Percentiles rank a stretch among this genome's conserved stretches.
Evolutionary conservation across 2,797 vertebrate genomes (phyloP).

Genomic region (Emys orbicularis): DNA sequence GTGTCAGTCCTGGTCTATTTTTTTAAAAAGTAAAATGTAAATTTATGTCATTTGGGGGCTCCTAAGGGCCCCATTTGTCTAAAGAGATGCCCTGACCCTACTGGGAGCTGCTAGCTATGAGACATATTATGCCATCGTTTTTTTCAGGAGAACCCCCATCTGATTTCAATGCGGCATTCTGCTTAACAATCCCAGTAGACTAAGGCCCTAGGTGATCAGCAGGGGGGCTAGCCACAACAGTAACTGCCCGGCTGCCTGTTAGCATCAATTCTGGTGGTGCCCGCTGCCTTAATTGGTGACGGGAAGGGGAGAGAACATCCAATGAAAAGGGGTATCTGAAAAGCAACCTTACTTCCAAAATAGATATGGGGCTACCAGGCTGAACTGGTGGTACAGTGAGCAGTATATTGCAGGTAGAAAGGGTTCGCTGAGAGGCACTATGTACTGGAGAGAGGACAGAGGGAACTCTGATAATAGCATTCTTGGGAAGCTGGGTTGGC

Average conservation of each 20-base stretch:
- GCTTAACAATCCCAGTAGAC: background rate
- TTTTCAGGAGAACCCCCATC: background rate
- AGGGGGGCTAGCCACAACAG: background rate
- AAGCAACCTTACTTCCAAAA: background rate
- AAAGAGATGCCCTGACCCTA: background rate
- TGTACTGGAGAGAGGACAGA: background rate
- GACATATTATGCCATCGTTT: background rate
- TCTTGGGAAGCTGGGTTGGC: background rate
- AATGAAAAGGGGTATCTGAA: background rate
- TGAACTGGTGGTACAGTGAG: background rate
- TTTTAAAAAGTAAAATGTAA: background rate
- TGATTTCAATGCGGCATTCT: background rate
- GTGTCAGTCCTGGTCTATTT: background rate
- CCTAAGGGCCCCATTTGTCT: background rate
- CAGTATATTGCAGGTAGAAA: background rate
- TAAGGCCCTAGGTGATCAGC: background rate
- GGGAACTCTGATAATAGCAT: background rate
- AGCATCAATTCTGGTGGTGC: background rate
- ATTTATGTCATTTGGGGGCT: background rate
- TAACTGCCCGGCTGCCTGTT: background rate
- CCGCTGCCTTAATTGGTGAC: background rate
- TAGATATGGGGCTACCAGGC: background rate
- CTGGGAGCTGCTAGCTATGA: background rate
- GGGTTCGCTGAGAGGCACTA: background rate
- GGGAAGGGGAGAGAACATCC: background rate